Evolutionary conservation across 2,888 invertebrate genomes (phyloP).

Genomic region (Oscheius myriophilus): DNA sequence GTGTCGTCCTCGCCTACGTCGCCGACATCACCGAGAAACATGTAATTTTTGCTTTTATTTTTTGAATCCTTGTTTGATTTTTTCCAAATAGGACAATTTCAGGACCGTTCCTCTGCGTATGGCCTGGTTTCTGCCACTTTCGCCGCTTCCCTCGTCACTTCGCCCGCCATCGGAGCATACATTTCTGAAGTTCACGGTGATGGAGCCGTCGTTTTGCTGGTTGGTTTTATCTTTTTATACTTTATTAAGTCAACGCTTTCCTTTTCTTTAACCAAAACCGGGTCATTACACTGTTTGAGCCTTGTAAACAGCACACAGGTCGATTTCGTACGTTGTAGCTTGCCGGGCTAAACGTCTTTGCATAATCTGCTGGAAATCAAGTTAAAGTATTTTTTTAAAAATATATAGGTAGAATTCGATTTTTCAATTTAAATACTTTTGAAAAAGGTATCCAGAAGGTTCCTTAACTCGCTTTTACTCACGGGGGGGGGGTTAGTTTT

Average conservation of each 20-base stretch:
- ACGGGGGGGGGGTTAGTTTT: too few species aligned
- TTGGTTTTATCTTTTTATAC: constrained; percentile 19
- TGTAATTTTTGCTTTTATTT: constrained; percentile 24
- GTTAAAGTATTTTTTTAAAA: too few species aligned
- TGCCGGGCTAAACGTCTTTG: neutral
- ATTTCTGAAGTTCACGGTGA: constrained; percentile 81
- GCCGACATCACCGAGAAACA: constrained; percentile 95
- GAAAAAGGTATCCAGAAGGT: too few species aligned
- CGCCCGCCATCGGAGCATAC: constrained; percentile 89
- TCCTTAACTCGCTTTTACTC: too few species aligned
- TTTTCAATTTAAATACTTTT: too few species aligned
- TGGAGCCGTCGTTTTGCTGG: constrained; percentile 80
- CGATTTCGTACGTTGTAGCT: neutral
- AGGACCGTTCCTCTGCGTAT: constrained; percentile 67
- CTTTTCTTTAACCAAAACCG: neutral
- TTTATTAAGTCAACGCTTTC: neutral
- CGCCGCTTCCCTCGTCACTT: constrained; percentile 97
- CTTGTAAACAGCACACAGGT: too few species aligned
- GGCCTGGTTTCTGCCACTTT: constrained; percentile 90
- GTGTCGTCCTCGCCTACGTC: constrained; percentile 98
- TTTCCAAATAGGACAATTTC: neutral
- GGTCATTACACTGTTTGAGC: neutral
- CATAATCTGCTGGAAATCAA: too few species aligned
- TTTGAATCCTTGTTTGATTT: too few species aligned
- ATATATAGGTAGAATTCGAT: too few species aligned